These are phyloP conservation scores for Schizopygopsis pylzovi DNA, from an alignment of 2,797 vertebrate species.

Conservation along the genomic window DNA sequence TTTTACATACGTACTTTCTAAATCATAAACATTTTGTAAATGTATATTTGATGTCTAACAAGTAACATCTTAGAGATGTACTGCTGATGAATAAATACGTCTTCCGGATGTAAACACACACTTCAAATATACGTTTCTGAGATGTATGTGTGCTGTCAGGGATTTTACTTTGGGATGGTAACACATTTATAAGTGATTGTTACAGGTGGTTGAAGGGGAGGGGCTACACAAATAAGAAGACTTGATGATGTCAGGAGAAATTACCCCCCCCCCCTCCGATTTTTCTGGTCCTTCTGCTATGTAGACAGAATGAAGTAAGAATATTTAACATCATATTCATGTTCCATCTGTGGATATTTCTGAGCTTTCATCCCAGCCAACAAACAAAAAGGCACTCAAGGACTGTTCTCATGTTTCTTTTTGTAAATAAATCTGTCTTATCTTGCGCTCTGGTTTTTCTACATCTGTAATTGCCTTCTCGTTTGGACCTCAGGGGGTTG, in stretches of 20 bases:
- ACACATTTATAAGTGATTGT: no score
- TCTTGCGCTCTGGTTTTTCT: slow-evolving; percentile 67
- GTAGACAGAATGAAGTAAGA: neutral
- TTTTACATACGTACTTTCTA: neutral
- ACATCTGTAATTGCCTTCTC: slow-evolving; percentile 73
- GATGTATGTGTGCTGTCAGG: neutral
- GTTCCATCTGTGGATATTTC: neutral
- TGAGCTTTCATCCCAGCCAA: neutral
- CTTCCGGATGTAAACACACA: neutral
- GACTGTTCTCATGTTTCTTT: slow-evolving; percentile 64
- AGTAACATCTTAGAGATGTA: neutral
- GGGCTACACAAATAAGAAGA: neutral
- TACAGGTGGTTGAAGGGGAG: neutral
- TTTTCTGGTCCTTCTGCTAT: neutral
- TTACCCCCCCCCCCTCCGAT: neutral
- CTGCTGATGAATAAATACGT: neutral
- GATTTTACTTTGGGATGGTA: neutral
- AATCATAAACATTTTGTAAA: neutral
- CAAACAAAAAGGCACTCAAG: slow-evolving; percentile 62
- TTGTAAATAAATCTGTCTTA: slow-evolving; percentile 68
- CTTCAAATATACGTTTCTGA: neutral
- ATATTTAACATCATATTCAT: slow-evolving; percentile 16
- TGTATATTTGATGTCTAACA: neutral
- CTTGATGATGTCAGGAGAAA: neutral
- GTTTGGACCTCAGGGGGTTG: slow-evolving; percentile 68